Percentiles rank a stretch among this genome's conserved stretches.
These are phyloP conservation scores for Hirtodrosophila histrioides DNA, from an alignment of 2,888 invertebrate genomes.

Conservation along the genomic window DNA sequence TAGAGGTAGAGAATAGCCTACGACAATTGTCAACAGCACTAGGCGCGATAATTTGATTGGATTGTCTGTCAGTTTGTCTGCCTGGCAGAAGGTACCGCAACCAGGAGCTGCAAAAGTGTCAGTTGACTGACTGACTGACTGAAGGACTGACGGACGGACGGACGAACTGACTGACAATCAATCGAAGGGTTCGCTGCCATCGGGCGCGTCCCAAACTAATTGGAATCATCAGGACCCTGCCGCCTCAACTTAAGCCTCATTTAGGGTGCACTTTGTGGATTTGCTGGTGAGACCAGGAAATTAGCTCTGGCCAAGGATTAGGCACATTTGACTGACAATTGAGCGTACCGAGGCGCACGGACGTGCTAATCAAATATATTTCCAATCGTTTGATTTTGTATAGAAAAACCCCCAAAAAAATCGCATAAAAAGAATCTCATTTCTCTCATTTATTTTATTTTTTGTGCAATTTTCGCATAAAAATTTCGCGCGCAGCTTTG, in stretches of 20 bases:
- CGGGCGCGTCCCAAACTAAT: slow-evolving; percentile 75
- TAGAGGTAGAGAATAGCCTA: slow-evolving; percentile 27
- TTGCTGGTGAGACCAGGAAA: slow-evolving; percentile 69
- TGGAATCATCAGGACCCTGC: slow-evolving; percentile 82
- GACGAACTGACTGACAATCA: slow-evolving; percentile 59
- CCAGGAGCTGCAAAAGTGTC: slow-evolving; percentile 60
- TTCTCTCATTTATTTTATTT: slow-evolving; percentile 43
- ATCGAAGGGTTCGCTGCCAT: slow-evolving; percentile 58
- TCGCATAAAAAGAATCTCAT: neutral
- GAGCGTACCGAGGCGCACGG: slow-evolving; percentile 37
- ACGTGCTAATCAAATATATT: slow-evolving; percentile 83
- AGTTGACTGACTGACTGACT: slow-evolving; percentile 71
- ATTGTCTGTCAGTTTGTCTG: slow-evolving; percentile 72
- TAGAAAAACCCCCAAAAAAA: slow-evolving; percentile 48
- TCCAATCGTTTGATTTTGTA: slow-evolving; percentile 83
- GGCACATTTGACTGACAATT: slow-evolving; percentile 82
- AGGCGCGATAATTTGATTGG: slow-evolving; percentile 83
- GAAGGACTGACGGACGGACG: slow-evolving; percentile 10
- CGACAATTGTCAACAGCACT: slow-evolving; percentile 67
- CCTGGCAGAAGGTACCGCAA: slow-evolving; percentile 14
- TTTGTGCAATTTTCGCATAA: slow-evolving; percentile 65
- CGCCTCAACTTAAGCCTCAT: slow-evolving; percentile 84
- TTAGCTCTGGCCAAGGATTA: slow-evolving; percentile 81
- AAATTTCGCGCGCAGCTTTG: slow-evolving; percentile 65
- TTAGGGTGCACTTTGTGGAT: slow-evolving; percentile 85